Evolutionary conservation across 2,797 vertebrate species (phyloP).

Genomic region (Trachurus trachurus): DNA sequence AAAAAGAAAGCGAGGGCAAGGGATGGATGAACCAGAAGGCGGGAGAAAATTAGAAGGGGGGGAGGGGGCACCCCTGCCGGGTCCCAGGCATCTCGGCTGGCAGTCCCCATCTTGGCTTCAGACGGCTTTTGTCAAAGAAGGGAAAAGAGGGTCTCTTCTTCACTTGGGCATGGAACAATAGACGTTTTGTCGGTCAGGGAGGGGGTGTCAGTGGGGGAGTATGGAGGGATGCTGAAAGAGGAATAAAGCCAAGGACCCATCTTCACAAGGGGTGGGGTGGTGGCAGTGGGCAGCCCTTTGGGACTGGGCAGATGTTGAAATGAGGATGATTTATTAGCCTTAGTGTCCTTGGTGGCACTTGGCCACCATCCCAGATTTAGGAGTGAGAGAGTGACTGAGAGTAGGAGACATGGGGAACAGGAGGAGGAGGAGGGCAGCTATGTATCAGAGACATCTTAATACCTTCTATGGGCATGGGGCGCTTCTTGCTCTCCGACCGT

Average conservation of each 20-base stretch:
- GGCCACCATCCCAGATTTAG: conserved; percentile 93
- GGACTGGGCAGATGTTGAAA: conserved; percentile 94
- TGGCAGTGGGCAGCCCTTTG: conserved; percentile 85
- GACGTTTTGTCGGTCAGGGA: conserved; percentile 92
- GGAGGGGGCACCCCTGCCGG: conserved; percentile 88
- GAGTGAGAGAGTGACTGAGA: conserved; percentile 76
- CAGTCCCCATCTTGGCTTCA: conserved; percentile 93
- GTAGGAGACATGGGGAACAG: conserved; percentile 74
- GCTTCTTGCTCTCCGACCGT: conserved; percentile 82
- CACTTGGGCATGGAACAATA: conserved; percentile 92
- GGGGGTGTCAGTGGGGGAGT: conserved; percentile 81
- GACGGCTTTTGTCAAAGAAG: conserved; percentile 92
- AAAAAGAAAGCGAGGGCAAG: conserved; percentile 80
- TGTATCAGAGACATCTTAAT: conserved; percentile 85
- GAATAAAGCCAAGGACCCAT: conserved; percentile 90
- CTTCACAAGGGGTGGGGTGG: conserved; percentile 85
- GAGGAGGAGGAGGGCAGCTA: conserved; percentile 65
- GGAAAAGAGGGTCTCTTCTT: conserved; percentile 94
- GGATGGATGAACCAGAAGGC: conserved; percentile 89
- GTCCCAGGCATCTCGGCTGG: conserved; percentile 91
- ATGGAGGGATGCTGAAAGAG: conserved; percentile 89
- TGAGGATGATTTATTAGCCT: conserved; percentile 95
- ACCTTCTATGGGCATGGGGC: conserved; percentile 86
- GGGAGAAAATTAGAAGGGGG: conserved; percentile 84
- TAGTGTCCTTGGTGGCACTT: conserved; percentile 94